A percentile compares a stretch with the other conserved stretches of the same genome.
Evolutionary conservation across 2,113 vertebrate genomes (phyloP).

Genomic region (Grammomys dolichurus): DNA sequence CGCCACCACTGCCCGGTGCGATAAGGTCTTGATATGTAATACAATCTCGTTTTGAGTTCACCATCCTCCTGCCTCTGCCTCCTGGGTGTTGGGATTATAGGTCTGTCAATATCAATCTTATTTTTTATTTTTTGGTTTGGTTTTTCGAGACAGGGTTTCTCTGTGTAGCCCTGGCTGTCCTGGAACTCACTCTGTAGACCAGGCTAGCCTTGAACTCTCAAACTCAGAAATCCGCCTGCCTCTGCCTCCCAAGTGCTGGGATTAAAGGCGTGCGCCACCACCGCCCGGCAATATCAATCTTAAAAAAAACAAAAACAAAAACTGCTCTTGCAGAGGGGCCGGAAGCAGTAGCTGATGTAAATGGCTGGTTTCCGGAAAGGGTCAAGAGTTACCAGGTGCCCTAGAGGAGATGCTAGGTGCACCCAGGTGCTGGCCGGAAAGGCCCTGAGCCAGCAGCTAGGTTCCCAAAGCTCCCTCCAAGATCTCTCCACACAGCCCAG

Average conservation of each 20-base stretch:
- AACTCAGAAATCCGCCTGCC: too few relatives aligned
- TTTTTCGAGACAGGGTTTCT: too few relatives aligned
- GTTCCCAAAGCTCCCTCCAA: too few relatives aligned
- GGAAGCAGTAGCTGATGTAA: background rate
- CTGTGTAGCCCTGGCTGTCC: too few relatives aligned
- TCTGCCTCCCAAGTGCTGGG: too few relatives aligned
- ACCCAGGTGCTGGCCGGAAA: too few relatives aligned
- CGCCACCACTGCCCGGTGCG: too few relatives aligned
- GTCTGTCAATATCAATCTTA: background rate
- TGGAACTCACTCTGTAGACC: too few relatives aligned
- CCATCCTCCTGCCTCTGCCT: background rate
- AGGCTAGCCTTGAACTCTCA: too few relatives aligned
- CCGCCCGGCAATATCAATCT: background rate
- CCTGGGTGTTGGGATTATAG: background rate
- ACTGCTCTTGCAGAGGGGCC: background rate
- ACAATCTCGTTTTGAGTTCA: background rate
- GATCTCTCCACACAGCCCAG: accelerated
- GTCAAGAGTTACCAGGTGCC: background rate
- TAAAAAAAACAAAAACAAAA: background rate
- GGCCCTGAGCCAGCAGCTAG: background rate
- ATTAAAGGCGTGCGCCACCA: too few relatives aligned
- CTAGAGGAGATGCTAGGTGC: background rate
- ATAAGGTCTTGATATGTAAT: background rate
- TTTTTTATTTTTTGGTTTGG: too few relatives aligned
- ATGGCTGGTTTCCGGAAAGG: background rate